Base-by-base conservation (phyloP, 2,888 invertebrate genomes). In the Metopia argyrocephala region DNA sequence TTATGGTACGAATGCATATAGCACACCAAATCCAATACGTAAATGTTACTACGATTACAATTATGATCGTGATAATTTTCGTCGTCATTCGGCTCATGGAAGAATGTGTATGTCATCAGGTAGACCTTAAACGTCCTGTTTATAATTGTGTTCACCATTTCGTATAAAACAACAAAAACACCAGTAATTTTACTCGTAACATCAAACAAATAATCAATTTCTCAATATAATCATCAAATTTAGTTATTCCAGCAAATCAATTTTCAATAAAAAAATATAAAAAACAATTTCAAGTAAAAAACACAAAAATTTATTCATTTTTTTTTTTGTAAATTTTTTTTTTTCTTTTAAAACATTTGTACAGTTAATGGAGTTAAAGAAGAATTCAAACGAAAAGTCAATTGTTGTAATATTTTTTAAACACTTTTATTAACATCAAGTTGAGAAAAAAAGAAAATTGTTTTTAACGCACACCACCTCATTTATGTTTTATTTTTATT, bases 1-100 rank as follows among this genome's bases (percentile, higher is more conserved):
- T 87, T 91, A 91, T 82, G 91, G 91, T 88, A 90, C 91, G 86
- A 90, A 90, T 85, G 86, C 87, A 83, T 78, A 78, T 27, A 89
- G 89, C 85, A 90, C 90, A 83, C 89, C 90, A 87, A 89, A 89
- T 88, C 89, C 90, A 85, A 87, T 85, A 84, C 88, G 90, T 82
- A 90, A 90, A 85, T 90, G 90, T 87, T 87, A 88, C 86, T 89
- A 89, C 84, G 89, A 90, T 85, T 89, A 88, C 85, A 85, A 85
- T 84, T 87, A 88, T 79, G 87, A 85, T 80, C 88, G 88, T 83
- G 91, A 91, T 84, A 89, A 88, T 85, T 90, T 91, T 86, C 89
- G 91, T 82, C 87, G 91, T 80, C 91, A 91, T 86, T 91, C 91
- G 86, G 89, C 90, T 84, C 90, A 91, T 85, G 91, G 91, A 86